A percentile compares a stretch with the other conserved stretches of the same genome.
Conservation (phyloP, 2,888 invertebrate genomes). For the Lycocerus yunnanus region DNA sequence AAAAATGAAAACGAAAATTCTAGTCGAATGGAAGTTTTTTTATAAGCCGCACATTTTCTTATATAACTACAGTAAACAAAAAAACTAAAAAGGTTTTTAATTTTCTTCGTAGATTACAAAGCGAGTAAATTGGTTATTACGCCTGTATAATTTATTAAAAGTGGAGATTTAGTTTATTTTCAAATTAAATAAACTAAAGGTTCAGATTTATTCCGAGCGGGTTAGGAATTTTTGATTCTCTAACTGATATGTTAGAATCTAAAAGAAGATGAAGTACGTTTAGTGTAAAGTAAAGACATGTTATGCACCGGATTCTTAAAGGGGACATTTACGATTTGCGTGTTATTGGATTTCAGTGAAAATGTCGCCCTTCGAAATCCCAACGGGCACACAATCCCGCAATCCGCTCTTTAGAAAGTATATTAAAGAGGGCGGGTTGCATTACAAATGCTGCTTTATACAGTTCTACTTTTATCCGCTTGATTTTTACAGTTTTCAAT, state of each 20-base stretch:
- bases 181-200: not conserved
- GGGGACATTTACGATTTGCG: constrained; percentile 40
- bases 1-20: constrained; percentile 9
- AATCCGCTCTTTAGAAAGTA: constrained; percentile 37
- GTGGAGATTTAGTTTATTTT: not conserved
- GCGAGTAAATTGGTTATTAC: not conserved
- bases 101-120: not conserved
- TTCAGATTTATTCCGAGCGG: not conserved
- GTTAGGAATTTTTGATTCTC: constrained; percentile 3
- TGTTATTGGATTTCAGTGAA: constrained; percentile 41
- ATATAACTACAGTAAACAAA: not conserved
- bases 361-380: constrained; percentile 35
- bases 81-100: not conserved
- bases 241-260: constrained; percentile 24
- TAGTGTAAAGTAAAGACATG: constrained; percentile 30
- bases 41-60: not conserved
- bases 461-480: constrained; percentile 13
- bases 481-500: constrained; percentile 25
- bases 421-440: constrained; percentile 35
- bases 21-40: not conserved
- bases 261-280: constrained; percentile 32
- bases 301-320: constrained; percentile 38
- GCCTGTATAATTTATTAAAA: constrained; percentile 1
- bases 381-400: constrained; percentile 34
- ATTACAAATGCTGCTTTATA: constrained; percentile 30